Percentiles rank a stretch among this genome's conserved stretches.
Conservation (phyloP, 2,888 invertebrate genomes). For the Abrostola triplasia region DNA sequence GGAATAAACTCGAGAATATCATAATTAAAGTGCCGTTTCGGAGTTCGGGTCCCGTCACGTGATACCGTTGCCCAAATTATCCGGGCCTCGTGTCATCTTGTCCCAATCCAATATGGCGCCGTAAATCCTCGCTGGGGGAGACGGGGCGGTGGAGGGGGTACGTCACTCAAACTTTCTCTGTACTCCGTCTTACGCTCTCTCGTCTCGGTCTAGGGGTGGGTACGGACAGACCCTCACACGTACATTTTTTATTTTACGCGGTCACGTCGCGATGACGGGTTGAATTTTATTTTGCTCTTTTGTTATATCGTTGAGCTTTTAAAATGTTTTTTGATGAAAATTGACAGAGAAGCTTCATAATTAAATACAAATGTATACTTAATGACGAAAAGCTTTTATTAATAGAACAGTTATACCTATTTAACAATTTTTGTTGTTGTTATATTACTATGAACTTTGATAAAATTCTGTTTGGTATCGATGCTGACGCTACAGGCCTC, state of each 20-base stretch:
- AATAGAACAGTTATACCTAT: slow-evolving; percentile 13
- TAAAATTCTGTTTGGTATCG: slow-evolving; percentile 39
- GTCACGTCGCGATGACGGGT: slow-evolving; percentile 59
- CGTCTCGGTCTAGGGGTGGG: slow-evolving; percentile 79
- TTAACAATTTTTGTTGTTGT: slow-evolving; percentile 29
- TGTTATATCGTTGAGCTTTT: slow-evolving; percentile 34
- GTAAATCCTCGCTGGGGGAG: slow-evolving; percentile 84
- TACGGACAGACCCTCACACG: slow-evolving; percentile 75
- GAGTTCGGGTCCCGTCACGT: slow-evolving; percentile 83
- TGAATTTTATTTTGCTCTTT: slow-evolving; percentile 56
- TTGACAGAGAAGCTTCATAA: too few relatives aligned
- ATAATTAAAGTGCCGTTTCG: slow-evolving; percentile 87
- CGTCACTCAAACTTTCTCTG: slow-evolving; percentile 89
- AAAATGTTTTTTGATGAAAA: slow-evolving; percentile 15
- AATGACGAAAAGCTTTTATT: slow-evolving; percentile 13
- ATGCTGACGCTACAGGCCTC: slow-evolving; percentile 75
- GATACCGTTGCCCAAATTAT: slow-evolving; percentile 88
- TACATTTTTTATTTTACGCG: slow-evolving; percentile 67
- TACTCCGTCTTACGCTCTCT: slow-evolving; percentile 86
- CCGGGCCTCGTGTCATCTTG: slow-evolving; percentile 88
- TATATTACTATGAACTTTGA: slow-evolving; percentile 16
- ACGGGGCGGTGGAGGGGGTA: slow-evolving; percentile 79
- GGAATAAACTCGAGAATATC: slow-evolving; percentile 79
- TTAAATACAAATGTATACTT: too few relatives aligned
- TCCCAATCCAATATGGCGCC: slow-evolving; percentile 89